Evolutionary conservation across 2,888 invertebrate genomes (phyloP).

Genomic region (Blastobasis lacticolella): DNA sequence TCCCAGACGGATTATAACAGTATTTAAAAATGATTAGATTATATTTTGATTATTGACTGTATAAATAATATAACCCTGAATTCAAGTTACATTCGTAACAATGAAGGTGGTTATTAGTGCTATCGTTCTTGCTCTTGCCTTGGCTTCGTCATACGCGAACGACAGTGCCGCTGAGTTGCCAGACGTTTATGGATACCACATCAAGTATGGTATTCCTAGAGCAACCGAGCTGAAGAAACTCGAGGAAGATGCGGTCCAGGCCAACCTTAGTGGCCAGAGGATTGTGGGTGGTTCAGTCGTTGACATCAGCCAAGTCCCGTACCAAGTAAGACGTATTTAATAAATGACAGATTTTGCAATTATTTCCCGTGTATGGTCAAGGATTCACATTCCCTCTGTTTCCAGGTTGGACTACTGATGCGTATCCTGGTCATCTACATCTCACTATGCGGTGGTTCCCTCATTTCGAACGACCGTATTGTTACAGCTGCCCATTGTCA

Average conservation of each 20-base stretch:
- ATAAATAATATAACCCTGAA: no score
- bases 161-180: no score
- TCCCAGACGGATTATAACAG: no score
- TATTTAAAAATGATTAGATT: no score
- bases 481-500: conserved; percentile 45
- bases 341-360: background rate
- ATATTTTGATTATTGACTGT: no score
- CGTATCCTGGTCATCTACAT: conserved; percentile 25
- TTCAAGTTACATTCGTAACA: no score
- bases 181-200: conserved; percentile 24
- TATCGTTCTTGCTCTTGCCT: no score
- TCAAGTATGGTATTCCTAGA: conserved; percentile 32
- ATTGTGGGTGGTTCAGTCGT: conserved; percentile 37
- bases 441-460: conserved; percentile 40
- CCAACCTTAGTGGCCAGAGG: conserved; percentile 15
- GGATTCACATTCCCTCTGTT: background rate
- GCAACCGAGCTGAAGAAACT: conserved; percentile 28
- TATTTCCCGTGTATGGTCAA: background rate
- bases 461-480: conserved; percentile 24
- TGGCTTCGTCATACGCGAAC: no score
- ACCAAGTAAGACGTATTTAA: conserved; percentile 32
- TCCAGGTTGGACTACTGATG: conserved; percentile 41
- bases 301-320: conserved; percentile 33
- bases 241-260: conserved; percentile 22
- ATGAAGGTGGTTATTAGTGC: no score